Conservation (phyloP, 2,113 vertebrate genomes). For the Myotis lucifugus region DNA sequence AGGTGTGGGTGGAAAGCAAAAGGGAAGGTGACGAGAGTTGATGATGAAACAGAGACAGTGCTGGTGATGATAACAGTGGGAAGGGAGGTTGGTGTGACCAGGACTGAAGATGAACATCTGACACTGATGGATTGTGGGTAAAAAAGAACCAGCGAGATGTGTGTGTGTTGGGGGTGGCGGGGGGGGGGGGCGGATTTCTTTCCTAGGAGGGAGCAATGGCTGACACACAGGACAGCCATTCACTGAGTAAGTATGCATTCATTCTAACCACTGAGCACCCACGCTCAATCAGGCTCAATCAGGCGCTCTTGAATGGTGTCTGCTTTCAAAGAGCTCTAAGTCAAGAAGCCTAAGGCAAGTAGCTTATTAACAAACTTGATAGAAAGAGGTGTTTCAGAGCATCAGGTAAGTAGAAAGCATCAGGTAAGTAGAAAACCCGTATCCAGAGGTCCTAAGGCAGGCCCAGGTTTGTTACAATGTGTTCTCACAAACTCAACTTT, state of each 20-base stretch:
- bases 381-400: background rate
- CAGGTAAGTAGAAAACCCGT: background rate
- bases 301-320: background rate
- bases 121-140: background rate
- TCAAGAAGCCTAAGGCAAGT: background rate
- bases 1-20: background rate
- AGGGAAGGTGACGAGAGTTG: background rate
- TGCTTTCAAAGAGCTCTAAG: background rate
- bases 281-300: background rate
- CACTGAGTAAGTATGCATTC: background rate
- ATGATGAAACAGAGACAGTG: background rate
- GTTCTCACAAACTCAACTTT: background rate
- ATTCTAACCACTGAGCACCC: background rate
- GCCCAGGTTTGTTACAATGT: background rate
- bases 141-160: background rate
- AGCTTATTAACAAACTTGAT: background rate
- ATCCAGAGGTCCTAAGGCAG: background rate
- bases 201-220: background rate
- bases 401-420: background rate
- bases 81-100: background rate
- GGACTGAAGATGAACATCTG: background rate
- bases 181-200: background rate
- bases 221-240: background rate
- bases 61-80: background rate
- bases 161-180: rapidly evolving